Evolutionary conservation across 2,888 invertebrate genomes (phyloP).

Genomic region (Lepidochrysops patricia): DNA sequence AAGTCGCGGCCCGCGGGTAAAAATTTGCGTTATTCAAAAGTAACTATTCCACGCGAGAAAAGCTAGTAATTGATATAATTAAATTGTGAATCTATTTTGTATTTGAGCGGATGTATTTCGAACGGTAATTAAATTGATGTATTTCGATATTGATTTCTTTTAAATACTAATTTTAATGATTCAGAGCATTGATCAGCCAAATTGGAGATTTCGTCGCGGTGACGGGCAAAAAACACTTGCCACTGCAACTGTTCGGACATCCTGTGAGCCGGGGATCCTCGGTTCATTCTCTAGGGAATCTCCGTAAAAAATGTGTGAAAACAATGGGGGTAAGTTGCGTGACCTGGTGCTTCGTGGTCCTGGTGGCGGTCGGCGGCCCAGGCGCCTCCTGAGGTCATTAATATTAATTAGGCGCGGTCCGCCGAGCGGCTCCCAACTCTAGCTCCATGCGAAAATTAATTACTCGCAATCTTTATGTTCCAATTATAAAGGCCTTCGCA

Average conservation of each 20-base stretch:
- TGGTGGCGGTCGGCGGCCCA: slow-evolving; percentile 26
- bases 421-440: slow-evolving; percentile 71
- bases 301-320: slow-evolving; percentile 9
- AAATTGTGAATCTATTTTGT: too few relatives aligned
- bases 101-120: background rate
- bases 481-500: slow-evolving; percentile 75
- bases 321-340: slow-evolving; percentile 17
- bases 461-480: slow-evolving; percentile 75
- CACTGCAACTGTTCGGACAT: background rate
- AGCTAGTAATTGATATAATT: too few relatives aligned
- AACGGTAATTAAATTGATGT: background rate
- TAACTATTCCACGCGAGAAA: too few relatives aligned
- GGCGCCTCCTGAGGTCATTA: slow-evolving; percentile 64
- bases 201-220: background rate
- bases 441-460: slow-evolving; percentile 75
- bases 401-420: slow-evolving; percentile 72
- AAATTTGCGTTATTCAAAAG: too few relatives aligned
- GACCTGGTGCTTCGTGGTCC: slow-evolving; percentile 39
- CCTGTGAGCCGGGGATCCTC: background rate
- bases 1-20: too few relatives aligned
- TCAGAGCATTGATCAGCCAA: background rate
- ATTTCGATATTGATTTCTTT: background rate
- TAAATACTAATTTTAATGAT: background rate
- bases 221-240: background rate
- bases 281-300: background rate